Evolutionary conservation across 2,113 vertebrate species (phyloP).

Genomic region (Tyrannus savana): DNA sequence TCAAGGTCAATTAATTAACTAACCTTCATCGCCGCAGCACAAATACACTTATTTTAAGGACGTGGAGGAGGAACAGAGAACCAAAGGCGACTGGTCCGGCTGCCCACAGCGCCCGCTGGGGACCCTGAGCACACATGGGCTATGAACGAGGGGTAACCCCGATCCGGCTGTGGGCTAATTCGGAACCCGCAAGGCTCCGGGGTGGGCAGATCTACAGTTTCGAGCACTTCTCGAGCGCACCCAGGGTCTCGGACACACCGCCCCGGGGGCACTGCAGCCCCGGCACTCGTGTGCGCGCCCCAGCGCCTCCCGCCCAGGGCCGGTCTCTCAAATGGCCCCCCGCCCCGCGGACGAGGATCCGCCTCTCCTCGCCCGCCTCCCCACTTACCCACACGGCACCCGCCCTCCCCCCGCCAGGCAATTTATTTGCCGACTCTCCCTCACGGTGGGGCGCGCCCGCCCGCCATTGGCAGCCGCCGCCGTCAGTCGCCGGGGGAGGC

Average conservation of each 20-base stretch:
- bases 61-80: not conserved
- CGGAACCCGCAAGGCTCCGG: rapidly evolving
- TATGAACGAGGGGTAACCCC: not conserved
- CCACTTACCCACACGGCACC: not conserved
- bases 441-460: not conserved
- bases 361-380: not conserved
- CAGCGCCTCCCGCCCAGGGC: rapidly evolving
- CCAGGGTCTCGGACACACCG: not conserved
- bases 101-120: not conserved
- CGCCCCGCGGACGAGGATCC: rapidly evolving
- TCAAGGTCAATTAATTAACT: not conserved
- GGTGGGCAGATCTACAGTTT: rapidly evolving
- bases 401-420: not conserved
- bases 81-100: rapidly evolving
- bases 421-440: not conserved
- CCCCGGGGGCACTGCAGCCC: rapidly evolving
- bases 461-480: not conserved
- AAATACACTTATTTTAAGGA: not conserved
- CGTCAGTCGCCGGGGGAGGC: not conserved
- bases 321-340: not conserved
- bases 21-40: not conserved
- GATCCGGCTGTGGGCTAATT: rapidly evolving
- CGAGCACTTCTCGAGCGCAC: not conserved
- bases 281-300: rapidly evolving
- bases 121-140: rapidly evolving